These are phyloP conservation scores for Rallus crepitans DNA, from an alignment of 2,797 vertebrate genomes.

Conservation along the genomic window DNA sequence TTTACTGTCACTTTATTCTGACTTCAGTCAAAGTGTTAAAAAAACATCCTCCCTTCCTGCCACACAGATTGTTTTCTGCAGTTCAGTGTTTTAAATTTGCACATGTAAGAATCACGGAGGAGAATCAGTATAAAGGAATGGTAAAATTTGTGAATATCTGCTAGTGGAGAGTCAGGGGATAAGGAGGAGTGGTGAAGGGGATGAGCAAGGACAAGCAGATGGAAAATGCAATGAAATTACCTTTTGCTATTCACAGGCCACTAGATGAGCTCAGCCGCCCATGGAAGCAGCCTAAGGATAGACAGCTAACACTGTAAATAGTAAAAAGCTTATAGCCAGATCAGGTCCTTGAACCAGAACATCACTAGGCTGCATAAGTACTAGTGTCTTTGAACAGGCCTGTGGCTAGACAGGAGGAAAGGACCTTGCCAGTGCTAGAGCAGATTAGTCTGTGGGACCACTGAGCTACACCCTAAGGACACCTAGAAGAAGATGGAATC, in stretches of 20 bases:
- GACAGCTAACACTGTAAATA: background rate
- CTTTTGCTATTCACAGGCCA: background rate
- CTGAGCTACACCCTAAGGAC: background rate
- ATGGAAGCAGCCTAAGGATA: background rate
- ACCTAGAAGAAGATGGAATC: background rate
- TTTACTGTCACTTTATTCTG: background rate
- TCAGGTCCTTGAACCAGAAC: background rate
- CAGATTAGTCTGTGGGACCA: background rate
- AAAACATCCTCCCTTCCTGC: background rate
- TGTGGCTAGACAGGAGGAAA: background rate
- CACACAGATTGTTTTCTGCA: background rate
- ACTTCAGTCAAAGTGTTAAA: background rate
- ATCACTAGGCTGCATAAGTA: background rate
- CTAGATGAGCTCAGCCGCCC: background rate
- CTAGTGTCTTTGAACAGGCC: background rate
- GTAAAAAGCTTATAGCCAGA: background rate
- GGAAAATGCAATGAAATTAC: background rate
- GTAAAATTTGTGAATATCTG: background rate
- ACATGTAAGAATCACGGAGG: background rate
- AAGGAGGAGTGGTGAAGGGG: background rate
- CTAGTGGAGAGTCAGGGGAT: background rate
- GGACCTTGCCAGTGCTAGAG: background rate
- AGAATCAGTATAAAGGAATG: background rate
- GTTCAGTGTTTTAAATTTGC: background rate
- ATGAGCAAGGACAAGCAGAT: too few relatives aligned